Conservation (phyloP, 1,140 invertebrate species). For the Lepidotrigona ventralis region DNA sequence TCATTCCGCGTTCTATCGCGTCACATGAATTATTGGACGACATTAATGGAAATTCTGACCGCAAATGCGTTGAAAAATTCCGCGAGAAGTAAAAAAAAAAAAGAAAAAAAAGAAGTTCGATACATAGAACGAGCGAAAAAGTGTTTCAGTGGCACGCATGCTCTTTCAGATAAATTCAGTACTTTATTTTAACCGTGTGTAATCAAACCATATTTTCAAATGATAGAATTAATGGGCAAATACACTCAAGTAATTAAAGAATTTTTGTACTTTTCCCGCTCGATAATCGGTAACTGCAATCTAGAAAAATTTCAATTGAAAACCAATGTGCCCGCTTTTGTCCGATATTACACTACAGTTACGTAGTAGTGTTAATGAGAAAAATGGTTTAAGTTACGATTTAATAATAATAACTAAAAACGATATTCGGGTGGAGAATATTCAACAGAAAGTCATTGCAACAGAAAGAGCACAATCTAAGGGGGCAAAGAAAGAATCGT, state of each 20-base stretch:
- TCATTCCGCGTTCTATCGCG: not conserved
- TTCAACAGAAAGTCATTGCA: no score
- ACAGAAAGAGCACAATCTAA: no score
- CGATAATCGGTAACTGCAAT: not conserved
- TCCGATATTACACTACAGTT: no score
- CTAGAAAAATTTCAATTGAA: not conserved
- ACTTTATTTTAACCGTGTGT: not conserved
- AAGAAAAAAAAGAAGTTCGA: not conserved
- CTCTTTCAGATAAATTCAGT: not conserved
- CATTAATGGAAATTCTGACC: not conserved
- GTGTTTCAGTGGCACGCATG: not conserved
- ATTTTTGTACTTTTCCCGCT: not conserved
- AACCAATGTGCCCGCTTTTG: not conserved
- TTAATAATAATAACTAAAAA: no score
- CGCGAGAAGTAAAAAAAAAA: not conserved
- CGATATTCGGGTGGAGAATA: no score
- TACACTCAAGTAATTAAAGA: not conserved
- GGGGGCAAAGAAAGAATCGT: no score
- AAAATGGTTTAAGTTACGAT: no score
- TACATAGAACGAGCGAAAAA: not conserved
- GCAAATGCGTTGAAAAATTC: constrained; percentile 2
- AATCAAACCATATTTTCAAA: not conserved
- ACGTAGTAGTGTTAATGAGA: no score
- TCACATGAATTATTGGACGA: not conserved
- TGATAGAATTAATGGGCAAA: not conserved